Evolutionary conservation across 2,888 invertebrate genomes (phyloP), one percentile per base, ranked within the genome.

Genomic region (Fragum whitleyi): DNA sequence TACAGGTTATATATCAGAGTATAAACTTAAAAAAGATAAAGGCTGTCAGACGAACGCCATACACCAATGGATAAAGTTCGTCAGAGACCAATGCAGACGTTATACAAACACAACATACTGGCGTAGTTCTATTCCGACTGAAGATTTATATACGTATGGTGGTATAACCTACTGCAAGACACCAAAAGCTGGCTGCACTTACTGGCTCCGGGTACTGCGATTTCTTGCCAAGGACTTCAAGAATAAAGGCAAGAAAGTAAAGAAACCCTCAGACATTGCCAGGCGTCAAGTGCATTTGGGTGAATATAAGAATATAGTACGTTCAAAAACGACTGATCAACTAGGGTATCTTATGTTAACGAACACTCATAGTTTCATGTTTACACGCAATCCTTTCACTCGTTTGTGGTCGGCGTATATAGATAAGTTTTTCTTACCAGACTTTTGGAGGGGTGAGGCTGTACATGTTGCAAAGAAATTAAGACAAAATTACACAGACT

Each of bases 381-480:
- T 84, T 69, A 62, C 81, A 11, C 69, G 87, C 6, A 76, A 87
- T 21, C 88, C 88, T 1, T 88, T 83, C 62, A n/a, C 73, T 2
- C 79, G 87, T 9, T 65, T 88, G 26, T 87, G 86, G 85, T 79
- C 86, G 16, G 88, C 85, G 7, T 88, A 80, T 70, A 79, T 87
- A 28, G 88, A 88, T 67, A 86, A 87, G 65, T 84, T 87, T 32
- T 36, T 85, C 1, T 73, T 88, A 6, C 81, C 83, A 9, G 87
- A 87, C 68, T 88, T 87, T 57, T 87, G 87, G 88, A 28, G 65
- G 47, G n/a, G 51, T 0, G 74, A 67, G 29, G 74, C 79, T 16
- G 62, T 53, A 9, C 16, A 11, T 19, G 72, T 86, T 26, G 61
- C 76, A 16, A 68, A 69, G 36, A 39, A 11, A 36, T 47, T 81